phyloP scores from a whole-genome alignment of 2,797 vertebrate species.

The Dryobates pubescens region DNA sequence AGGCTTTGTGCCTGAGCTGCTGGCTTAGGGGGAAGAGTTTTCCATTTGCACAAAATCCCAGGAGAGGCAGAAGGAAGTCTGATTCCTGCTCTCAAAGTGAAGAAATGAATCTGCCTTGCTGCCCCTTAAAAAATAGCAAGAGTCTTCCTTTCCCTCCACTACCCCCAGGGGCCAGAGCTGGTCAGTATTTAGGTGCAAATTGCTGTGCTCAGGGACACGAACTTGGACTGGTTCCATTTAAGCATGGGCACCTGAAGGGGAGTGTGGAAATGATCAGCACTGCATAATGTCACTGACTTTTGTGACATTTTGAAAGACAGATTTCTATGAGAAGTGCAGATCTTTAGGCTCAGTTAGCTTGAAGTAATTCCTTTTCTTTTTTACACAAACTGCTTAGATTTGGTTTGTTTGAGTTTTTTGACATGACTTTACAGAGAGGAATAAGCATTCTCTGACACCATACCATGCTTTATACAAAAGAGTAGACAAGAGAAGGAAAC shows the following conservation, averaged over 20 bases:
- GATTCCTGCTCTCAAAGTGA: background rate
- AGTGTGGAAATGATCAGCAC: background rate
- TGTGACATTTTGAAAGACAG: background rate
- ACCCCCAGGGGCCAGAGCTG: rapidly evolving
- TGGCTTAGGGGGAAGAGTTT: background rate
- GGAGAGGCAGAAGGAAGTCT: background rate
- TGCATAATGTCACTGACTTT: background rate
- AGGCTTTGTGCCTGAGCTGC: background rate
- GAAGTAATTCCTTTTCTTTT: background rate
- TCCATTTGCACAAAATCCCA: background rate
- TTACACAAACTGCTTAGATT: background rate
- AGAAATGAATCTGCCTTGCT: background rate
- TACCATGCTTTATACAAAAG: background rate
- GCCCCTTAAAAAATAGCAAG: rapidly evolving
- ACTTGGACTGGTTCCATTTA: background rate
- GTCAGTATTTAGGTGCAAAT: background rate
- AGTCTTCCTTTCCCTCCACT: background rate
- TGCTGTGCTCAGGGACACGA: background rate
- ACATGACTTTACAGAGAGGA: background rate
- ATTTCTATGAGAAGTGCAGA: background rate
- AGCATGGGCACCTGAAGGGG: background rate
- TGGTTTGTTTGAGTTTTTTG: background rate
- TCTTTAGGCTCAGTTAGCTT: background rate
- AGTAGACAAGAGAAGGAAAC: background rate
- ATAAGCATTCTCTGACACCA: background rate